Conservation (phyloP, 2,113 vertebrate genomes). For the Galbula dea region DNA sequence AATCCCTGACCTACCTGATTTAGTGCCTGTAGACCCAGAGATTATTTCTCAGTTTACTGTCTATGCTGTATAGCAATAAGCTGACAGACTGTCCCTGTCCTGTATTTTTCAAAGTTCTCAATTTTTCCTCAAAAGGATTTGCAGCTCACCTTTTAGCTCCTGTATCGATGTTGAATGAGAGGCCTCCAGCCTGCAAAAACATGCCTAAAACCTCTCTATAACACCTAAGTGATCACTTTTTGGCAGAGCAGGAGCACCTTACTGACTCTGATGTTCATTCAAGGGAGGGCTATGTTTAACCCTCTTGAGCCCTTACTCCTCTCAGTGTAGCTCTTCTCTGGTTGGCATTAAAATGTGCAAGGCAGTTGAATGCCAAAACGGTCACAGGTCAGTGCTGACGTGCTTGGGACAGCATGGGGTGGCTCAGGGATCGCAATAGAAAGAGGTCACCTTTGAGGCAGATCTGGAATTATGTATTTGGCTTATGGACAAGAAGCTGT, state of each 20-base stretch:
- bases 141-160: background rate
- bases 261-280: background rate
- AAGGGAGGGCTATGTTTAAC: background rate
- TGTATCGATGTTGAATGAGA: background rate
- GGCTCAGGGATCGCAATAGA: background rate
- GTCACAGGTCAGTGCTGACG: background rate
- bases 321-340: background rate
- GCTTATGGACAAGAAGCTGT: background rate
- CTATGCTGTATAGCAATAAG: background rate
- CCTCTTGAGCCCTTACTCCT: background rate
- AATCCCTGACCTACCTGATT: background rate
- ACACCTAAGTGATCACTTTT: background rate
- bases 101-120: background rate
- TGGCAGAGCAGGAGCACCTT: background rate
- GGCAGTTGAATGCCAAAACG: background rate
- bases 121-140: background rate
- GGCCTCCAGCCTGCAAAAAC: background rate
- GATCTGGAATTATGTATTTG: background rate
- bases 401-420: background rate
- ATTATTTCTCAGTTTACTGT: background rate
- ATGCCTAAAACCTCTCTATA: background rate
- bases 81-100: background rate
- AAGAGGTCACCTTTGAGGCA: background rate
- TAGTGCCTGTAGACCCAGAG: background rate
- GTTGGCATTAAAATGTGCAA: background rate